A percentile compares a stretch with the other conserved stretches of the same genome.
Conservation (phyloP, 2,113 vertebrate species). For the Campylorhamphus procurvoides region DNA sequence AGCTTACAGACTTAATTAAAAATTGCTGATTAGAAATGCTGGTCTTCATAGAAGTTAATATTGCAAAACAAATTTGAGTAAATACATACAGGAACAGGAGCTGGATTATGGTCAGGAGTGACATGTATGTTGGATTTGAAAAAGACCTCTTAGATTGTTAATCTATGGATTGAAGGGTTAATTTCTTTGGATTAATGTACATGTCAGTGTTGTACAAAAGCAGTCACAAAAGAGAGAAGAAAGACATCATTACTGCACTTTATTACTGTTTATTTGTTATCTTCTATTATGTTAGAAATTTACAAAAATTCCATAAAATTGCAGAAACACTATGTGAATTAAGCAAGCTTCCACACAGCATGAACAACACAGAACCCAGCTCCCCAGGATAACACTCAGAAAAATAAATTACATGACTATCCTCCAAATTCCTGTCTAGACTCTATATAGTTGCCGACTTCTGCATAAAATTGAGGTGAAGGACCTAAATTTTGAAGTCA, state of each 20-base stretch:
- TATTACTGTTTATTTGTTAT: background rate
- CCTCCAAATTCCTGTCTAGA: background rate
- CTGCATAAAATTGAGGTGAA: background rate
- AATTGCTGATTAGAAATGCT: background rate
- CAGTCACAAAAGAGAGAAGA: background rate
- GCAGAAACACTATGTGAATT: background rate
- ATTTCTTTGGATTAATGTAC: background rate
- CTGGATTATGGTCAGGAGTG: background rate
- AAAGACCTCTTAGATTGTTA: background rate
- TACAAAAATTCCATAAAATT: background rate
- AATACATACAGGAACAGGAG: rapidly evolving
- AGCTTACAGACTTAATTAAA: background rate
- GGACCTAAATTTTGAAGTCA: background rate
- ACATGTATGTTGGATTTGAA: background rate
- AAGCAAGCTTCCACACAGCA: background rate
- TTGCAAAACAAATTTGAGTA: background rate
- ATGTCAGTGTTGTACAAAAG: background rate
- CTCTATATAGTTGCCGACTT: background rate
- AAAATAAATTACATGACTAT: background rate
- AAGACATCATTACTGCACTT: background rate
- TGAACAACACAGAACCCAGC: background rate
- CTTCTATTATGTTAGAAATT: background rate
- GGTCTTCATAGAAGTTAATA: background rate
- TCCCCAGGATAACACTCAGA: background rate
- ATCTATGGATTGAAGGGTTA: background rate